phyloP scores from a whole-genome alignment of 2,797 vertebrate genomes.

The Notoglanidium macrostoma region DNA sequence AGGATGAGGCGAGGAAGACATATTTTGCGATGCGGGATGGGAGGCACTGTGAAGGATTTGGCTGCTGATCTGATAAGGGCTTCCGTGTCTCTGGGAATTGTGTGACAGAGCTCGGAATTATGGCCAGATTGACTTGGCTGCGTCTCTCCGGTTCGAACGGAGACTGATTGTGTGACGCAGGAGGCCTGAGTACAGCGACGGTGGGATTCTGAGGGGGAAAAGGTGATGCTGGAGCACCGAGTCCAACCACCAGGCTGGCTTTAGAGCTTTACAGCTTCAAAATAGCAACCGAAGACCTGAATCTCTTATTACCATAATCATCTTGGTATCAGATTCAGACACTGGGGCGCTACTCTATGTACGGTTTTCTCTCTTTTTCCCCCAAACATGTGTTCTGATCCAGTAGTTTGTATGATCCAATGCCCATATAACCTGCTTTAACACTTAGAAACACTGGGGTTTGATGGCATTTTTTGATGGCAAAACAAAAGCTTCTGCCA shows the following conservation, averaged over 20 bases:
- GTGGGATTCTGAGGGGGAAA: background rate
- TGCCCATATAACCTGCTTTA: conserved; percentile 34
- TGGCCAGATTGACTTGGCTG: conserved; percentile 54
- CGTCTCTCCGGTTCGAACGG: conserved; percentile 1
- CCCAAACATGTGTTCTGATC: background rate
- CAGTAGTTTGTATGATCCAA: conserved; percentile 47
- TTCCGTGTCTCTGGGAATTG: conserved; percentile 46
- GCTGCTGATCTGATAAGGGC: conserved; percentile 60
- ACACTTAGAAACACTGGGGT: conserved; percentile 32
- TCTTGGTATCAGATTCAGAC: background rate
- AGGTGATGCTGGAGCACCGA: background rate
- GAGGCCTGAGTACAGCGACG: conserved; percentile 40
- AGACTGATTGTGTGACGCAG: conserved; percentile 33
- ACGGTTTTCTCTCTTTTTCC: background rate
- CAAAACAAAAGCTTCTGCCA: conserved; percentile 48
- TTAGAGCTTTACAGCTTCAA: conserved; percentile 1
- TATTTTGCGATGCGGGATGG: conserved; percentile 18
- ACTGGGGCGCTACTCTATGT: background rate
- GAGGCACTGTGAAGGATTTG: conserved; percentile 50
- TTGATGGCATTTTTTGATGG: conserved; percentile 58
- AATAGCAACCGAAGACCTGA: background rate
- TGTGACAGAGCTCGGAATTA: conserved; percentile 41
- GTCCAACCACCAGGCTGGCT: conserved; percentile 40
- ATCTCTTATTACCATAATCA: background rate
- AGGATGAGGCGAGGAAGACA: conserved; percentile 30